Evolutionary conservation across 2,797 vertebrate genomes (phyloP).

Genomic region (Microhierax caerulescens): DNA sequence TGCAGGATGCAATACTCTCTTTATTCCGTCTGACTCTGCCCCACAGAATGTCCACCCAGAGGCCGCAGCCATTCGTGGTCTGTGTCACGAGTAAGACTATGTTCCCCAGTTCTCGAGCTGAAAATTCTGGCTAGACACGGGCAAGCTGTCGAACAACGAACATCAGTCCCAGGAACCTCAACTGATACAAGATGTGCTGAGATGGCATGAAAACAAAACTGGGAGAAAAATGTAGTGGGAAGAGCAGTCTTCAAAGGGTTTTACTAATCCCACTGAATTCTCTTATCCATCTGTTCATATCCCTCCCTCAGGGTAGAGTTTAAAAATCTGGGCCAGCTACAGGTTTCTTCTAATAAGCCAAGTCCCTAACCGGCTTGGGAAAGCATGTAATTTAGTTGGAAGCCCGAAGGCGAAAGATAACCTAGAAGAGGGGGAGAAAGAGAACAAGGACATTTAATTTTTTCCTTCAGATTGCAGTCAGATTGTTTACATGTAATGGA

Average conservation of each 20-base stretch:
- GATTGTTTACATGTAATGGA: background rate
- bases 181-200: constrained; percentile 11
- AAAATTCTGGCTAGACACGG: background rate
- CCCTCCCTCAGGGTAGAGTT: constrained; percentile 43
- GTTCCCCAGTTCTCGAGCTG: background rate
- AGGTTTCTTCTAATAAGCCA: constrained; percentile 35
- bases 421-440: background rate
- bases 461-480: background rate
- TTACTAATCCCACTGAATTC: constrained; percentile 43
- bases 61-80: fast-evolving
- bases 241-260: constrained; percentile 35
- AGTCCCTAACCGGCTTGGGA: constrained; percentile 22
- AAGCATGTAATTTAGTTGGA: constrained; percentile 14
- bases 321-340: constrained; percentile 33
- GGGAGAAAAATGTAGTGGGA: background rate
- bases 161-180: background rate
- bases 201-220: background rate
- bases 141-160: background rate
- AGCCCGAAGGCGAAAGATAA: background rate
- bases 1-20: background rate
- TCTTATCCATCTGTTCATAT: constrained; percentile 43
- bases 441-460: background rate
- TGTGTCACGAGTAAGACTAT: background rate
- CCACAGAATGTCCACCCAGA: fast-evolving
- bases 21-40: background rate